Conservation (phyloP, 2,113 vertebrate species). For the Xiphophorus maculatus region DNA sequence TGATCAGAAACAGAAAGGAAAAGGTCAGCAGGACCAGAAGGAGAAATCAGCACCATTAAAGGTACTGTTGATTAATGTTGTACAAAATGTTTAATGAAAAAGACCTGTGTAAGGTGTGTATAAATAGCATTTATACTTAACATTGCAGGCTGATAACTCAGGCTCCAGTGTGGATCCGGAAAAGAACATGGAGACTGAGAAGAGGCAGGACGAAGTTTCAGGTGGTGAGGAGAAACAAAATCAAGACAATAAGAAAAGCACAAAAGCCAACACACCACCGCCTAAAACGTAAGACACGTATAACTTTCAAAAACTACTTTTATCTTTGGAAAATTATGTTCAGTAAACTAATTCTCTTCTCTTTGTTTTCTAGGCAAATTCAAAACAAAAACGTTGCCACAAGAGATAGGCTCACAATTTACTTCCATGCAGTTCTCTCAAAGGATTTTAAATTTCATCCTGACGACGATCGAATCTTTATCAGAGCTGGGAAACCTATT, state of each 20-base stretch:
- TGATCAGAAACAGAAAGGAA: slow-evolving; percentile 9
- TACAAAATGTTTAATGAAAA: not conserved
- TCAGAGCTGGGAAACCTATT: slow-evolving; percentile 63
- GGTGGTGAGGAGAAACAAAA: not conserved
- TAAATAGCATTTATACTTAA: not conserved
- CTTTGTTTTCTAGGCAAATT: slow-evolving; percentile 39
- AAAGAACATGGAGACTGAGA: not conserved
- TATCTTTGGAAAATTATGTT: not conserved
- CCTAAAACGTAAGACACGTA: slow-evolving; percentile 53
- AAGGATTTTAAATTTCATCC: slow-evolving; percentile 83
- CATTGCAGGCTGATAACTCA: slow-evolving; percentile 23
- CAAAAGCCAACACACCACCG: not conserved
- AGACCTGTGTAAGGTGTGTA: not conserved
- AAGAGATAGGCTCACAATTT: slow-evolving; percentile 75
- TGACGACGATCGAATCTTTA: slow-evolving; percentile 56
- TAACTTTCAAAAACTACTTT: not conserved
- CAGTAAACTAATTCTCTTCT: not conserved
- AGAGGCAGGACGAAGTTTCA: slow-evolving; percentile 3
- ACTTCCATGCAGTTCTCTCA: slow-evolving; percentile 90
- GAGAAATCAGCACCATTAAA: not conserved
- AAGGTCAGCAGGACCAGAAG: slow-evolving; percentile 18
- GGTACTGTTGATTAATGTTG: slow-evolving; percentile 42
- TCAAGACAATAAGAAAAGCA: not conserved
- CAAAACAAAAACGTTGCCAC: slow-evolving; percentile 49
- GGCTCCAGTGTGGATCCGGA: slow-evolving; percentile 60